These are phyloP conservation scores for Archilochus colubris DNA, from an alignment of 2,113 vertebrate species.

Conservation along the genomic window DNA sequence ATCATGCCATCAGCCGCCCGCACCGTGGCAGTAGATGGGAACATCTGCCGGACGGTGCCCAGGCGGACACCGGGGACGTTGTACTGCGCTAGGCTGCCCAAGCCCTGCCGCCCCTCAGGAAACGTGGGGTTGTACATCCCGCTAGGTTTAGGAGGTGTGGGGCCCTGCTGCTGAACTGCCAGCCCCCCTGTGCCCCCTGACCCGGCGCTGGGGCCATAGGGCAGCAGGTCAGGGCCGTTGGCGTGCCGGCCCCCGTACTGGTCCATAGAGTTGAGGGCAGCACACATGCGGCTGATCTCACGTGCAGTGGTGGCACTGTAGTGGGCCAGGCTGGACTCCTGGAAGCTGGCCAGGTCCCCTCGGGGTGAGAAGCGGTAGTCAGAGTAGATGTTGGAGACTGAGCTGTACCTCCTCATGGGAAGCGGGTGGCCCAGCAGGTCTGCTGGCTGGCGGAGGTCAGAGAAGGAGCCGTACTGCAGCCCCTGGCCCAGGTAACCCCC, in stretches of 20 bases:
- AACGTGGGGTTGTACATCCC: constrained; percentile 85
- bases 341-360: constrained; percentile 82
- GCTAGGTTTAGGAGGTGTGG: constrained; percentile 83
- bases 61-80: constrained; percentile 81
- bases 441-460: constrained; percentile 90
- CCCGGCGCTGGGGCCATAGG: constrained; percentile 81
- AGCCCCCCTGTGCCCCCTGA: background rate
- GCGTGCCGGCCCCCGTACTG: constrained; percentile 87
- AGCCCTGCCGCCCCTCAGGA: constrained; percentile 83
- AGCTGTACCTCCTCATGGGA: constrained; percentile 93
- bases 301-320: constrained; percentile 96
- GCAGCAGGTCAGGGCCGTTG: constrained; percentile 82
- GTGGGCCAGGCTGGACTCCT: constrained; percentile 93
- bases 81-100: constrained; percentile 82
- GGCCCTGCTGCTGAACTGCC: constrained; percentile 81
- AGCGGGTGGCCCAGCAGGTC: constrained; percentile 84
- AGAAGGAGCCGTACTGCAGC: constrained; percentile 93
- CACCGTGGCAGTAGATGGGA: constrained; percentile 85
- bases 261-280: constrained; percentile 95
- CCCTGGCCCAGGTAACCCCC: constrained; percentile 88
- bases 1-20: constrained; percentile 97
- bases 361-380: constrained; percentile 86
- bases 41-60: constrained; percentile 85
- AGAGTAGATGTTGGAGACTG: constrained; percentile 94
- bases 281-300: constrained; percentile 98